Conservation (phyloP, 2,888 invertebrate genomes). For the Odontocerum albicorne region DNA sequence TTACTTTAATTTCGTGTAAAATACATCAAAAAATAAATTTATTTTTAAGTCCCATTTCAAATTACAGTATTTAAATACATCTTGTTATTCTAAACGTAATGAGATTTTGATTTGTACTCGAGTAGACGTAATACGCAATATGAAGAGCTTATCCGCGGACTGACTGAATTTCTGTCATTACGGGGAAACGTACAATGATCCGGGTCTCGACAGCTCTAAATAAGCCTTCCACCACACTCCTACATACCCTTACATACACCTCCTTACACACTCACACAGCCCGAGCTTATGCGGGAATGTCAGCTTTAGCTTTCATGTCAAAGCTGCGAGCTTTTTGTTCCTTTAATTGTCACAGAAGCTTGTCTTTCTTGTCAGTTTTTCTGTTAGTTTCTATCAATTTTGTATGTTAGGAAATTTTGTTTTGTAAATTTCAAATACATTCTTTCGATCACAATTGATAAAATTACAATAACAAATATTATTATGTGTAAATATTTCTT, state of each 20-base stretch:
- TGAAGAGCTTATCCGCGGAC: constrained; percentile 12
- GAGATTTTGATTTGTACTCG: too few species aligned
- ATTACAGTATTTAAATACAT: too few species aligned
- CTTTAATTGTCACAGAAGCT: constrained; percentile 3
- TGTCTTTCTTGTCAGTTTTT: not conserved
- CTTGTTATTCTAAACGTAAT: too few species aligned
- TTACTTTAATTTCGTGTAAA: not conserved
- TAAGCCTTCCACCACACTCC: constrained; percentile 26
- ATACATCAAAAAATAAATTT: not conserved
- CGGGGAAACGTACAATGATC: constrained; percentile 25
- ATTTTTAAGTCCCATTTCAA: too few species aligned
- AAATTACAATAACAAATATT: too few species aligned
- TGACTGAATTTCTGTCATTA: constrained; percentile 21
- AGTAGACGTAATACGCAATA: too few species aligned
- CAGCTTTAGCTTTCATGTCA: constrained; percentile 14
- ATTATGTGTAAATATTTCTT: too few species aligned
- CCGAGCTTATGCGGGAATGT: constrained; percentile 20
- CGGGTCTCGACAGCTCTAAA: constrained; percentile 31
- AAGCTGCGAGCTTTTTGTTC: constrained; percentile 16
- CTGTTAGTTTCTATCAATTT: not conserved
- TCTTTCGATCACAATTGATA: too few species aligned
- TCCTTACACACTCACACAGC: constrained; percentile 7
- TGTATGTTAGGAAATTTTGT: too few species aligned
- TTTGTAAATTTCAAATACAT: too few species aligned
- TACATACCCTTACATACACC: constrained; percentile 24